These are phyloP conservation scores for Ceyx melanurus DNA, from an alignment of 2,113 vertebrate species.

Conservation along the genomic window DNA sequence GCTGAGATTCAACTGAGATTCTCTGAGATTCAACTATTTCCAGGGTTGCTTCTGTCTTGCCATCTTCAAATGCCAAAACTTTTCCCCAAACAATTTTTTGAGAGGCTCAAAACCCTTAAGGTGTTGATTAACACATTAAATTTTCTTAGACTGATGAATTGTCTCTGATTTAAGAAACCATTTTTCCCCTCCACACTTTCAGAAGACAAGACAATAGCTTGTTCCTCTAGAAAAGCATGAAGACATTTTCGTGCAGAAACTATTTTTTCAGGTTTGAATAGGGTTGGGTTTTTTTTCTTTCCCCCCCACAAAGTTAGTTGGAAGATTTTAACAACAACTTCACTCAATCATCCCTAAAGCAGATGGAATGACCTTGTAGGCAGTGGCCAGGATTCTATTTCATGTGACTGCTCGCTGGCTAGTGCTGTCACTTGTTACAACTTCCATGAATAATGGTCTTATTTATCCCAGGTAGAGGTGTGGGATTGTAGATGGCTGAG, in stretches of 20 bases:
- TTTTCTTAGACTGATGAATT: not conserved
- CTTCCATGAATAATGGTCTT: not conserved
- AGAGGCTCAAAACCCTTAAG: not conserved
- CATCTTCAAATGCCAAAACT: not conserved
- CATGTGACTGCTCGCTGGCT: not conserved
- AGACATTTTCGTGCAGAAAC: not conserved
- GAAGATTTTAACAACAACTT: not conserved
- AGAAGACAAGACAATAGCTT: not conserved
- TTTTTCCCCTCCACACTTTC: not conserved
- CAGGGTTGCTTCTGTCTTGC: not conserved
- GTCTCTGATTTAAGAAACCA: not conserved
- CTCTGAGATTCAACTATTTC: not conserved
- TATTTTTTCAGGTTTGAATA: not conserved
- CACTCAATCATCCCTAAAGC: not conserved
- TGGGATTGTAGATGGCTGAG: not conserved
- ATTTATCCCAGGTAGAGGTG: not conserved
- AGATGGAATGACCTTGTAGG: not conserved
- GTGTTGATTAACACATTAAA: not conserved
- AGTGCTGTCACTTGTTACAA: not conserved
- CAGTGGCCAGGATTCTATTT: not conserved
- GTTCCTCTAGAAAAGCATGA: not conserved
- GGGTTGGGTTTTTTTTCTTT: not conserved
- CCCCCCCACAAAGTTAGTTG: not conserved
- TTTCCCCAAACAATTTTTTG: not conserved
- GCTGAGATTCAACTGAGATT: no score